Evolutionary conservation across 2,113 vertebrate genomes (phyloP).

Genomic region (Chinchilla lanigera): DNA sequence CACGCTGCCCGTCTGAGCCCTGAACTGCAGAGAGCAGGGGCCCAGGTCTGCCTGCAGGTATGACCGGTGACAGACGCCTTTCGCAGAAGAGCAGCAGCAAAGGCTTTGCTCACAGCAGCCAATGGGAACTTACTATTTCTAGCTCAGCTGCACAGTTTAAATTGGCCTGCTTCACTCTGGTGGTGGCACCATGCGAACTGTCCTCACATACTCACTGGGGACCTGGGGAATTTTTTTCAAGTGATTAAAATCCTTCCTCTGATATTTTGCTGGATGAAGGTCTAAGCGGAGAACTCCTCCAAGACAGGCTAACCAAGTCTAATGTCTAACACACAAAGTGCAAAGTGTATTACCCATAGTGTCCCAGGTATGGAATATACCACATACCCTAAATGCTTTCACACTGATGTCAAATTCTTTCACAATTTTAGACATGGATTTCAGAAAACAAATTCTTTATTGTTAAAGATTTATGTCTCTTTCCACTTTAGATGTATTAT

Average conservation of each 20-base stretch:
- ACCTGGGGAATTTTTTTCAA: background rate
- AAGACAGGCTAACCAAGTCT: background rate
- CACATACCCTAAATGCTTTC: background rate
- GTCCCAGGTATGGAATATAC: background rate
- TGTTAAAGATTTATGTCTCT: background rate
- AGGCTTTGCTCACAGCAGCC: background rate
- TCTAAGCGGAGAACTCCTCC: background rate
- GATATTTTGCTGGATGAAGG: background rate
- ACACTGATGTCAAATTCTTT: background rate
- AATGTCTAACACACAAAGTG: background rate
- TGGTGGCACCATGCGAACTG: background rate
- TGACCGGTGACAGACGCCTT: background rate
- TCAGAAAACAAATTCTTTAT: background rate
- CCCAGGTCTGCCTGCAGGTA: background rate
- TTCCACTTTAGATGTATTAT: background rate
- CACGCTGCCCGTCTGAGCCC: background rate
- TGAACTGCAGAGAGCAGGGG: background rate
- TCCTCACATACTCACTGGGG: background rate
- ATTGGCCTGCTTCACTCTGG: background rate
- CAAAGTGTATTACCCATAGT: background rate
- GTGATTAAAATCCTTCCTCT: background rate
- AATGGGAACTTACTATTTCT: background rate
- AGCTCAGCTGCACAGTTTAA: background rate
- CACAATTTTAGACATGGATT: background rate
- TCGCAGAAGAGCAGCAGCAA: background rate